phyloP scores from a whole-genome alignment of 1,140 invertebrate species.

The Drosophila teissieri region DNA sequence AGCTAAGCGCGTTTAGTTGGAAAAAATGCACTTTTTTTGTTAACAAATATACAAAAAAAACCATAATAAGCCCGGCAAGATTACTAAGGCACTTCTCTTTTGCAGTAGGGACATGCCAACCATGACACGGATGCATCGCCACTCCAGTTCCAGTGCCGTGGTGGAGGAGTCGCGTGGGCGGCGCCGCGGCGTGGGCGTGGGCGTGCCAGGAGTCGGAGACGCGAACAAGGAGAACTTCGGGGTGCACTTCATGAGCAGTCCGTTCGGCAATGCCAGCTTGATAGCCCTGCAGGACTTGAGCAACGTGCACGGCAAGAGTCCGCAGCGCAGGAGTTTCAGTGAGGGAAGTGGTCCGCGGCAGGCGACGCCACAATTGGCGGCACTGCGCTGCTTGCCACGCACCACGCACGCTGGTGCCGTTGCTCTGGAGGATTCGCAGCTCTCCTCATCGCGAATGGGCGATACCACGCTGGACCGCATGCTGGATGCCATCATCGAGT shows the following conservation, averaged over 20 bases:
- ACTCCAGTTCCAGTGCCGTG: slow-evolving; percentile 69
- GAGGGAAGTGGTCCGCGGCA: slow-evolving; percentile 69
- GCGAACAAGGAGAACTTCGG: slow-evolving; percentile 81
- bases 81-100: not conserved
- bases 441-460: slow-evolving; percentile 81
- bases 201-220: slow-evolving; percentile 33
- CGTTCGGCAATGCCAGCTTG: slow-evolving; percentile 76
- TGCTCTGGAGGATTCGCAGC: slow-evolving; percentile 66
- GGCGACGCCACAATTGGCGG: slow-evolving; percentile 65
- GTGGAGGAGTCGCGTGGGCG: slow-evolving; percentile 61
- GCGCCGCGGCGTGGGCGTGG: slow-evolving; percentile 16
- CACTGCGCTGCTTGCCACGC: slow-evolving; percentile 57
- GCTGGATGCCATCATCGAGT: slow-evolving; percentile 83
- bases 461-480: slow-evolving; percentile 82
- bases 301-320: slow-evolving; percentile 79
- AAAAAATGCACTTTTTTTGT: too few relatives aligned
- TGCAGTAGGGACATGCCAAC: slow-evolving; percentile 72
- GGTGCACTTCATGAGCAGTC: slow-evolving; percentile 77
- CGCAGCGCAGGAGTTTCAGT: slow-evolving; percentile 66
- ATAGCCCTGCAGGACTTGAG: slow-evolving; percentile 79
- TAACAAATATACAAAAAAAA: too few relatives aligned
- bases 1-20: too few relatives aligned
- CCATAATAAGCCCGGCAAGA: not conserved
- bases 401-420: not conserved
- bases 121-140: slow-evolving; percentile 78